A percentile compares a stretch with the other conserved stretches of the same genome.
Conservation (phyloP, 2,113 vertebrate species). For the Chaetops frenatus region DNA sequence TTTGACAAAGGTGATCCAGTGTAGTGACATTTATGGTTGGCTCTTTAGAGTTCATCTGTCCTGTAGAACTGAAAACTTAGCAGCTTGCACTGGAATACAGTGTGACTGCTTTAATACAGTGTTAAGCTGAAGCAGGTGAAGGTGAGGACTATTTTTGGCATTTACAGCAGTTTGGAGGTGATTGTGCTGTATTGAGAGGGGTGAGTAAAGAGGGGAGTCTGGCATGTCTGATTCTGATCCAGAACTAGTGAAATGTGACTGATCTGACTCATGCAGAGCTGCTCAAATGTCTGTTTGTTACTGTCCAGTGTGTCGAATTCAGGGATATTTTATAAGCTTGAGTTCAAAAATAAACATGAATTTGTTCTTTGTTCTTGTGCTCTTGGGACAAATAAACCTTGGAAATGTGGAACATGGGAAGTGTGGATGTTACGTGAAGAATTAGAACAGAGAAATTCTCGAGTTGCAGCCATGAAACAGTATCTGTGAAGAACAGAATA, state of each 20-base stretch:
- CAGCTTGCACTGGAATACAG: not conserved
- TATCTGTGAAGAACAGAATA: too few relatives aligned
- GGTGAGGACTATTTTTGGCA: not conserved
- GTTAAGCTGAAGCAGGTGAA: not conserved
- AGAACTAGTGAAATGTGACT: too few relatives aligned
- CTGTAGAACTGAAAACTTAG: not conserved
- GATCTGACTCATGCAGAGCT: not conserved
- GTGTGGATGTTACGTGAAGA: too few relatives aligned
- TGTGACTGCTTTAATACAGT: not conserved
- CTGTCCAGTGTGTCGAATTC: not conserved
- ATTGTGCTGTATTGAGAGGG: not conserved
- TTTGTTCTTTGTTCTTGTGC: not conserved
- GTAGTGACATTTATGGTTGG: not conserved
- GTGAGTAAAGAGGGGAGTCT: too few relatives aligned
- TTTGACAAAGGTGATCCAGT: not conserved
- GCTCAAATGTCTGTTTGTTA: not conserved
- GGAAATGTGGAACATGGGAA: not conserved
- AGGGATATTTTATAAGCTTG: not conserved
- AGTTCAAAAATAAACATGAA: not conserved
- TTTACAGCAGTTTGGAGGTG: not conserved
- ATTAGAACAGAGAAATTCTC: too few relatives aligned
- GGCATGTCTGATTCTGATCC: too few relatives aligned
- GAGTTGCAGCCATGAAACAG: too few relatives aligned
- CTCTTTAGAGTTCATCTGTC: not conserved
- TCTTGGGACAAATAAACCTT: not conserved